phyloP scores from a whole-genome alignment of 2,888 invertebrate species.

The Epirrhoe tristata region DNA sequence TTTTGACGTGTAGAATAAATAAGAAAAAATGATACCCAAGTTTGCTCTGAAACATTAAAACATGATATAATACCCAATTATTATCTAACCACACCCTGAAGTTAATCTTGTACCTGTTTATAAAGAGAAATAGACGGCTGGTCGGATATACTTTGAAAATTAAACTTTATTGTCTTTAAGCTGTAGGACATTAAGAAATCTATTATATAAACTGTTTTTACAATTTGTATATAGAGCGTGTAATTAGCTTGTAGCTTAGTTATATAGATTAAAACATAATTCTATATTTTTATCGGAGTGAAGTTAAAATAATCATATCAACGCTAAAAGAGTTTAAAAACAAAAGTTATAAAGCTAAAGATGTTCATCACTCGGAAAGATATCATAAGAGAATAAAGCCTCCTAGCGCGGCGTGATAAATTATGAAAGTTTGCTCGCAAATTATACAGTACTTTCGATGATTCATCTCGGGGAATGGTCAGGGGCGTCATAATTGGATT shows the following conservation, averaged over 20 bases:
- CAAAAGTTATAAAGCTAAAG: constrained; percentile 34
- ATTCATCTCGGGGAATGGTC: constrained; percentile 37
- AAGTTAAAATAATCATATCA: constrained; percentile 23
- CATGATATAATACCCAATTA: neutral
- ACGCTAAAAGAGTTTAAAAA: constrained; percentile 30
- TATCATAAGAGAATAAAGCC: constrained; percentile 43
- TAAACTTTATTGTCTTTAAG: too few species aligned
- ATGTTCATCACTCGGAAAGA: constrained; percentile 41
- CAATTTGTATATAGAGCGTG: neutral
- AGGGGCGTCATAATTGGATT: constrained; percentile 27
- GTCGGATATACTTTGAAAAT: neutral
- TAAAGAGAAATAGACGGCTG: neutral
- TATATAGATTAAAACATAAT: constrained; percentile 12
- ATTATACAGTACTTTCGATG: constrained; percentile 42
- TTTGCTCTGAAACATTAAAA: too few species aligned
- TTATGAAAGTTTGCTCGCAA: constrained; percentile 44
- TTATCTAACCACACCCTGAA: neutral
- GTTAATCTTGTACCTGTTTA: neutral
- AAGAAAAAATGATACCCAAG: too few species aligned
- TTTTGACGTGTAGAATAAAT: too few species aligned
- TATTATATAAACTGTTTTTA: too few species aligned
- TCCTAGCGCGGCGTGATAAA: constrained; percentile 39
- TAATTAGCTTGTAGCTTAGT: too few species aligned
- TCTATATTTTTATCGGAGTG: constrained; percentile 2
- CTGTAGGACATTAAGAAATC: too few species aligned